Evolutionary conservation across 2,797 vertebrate genomes (phyloP).

Genomic region (Pangasius sanitwongsei): DNA sequence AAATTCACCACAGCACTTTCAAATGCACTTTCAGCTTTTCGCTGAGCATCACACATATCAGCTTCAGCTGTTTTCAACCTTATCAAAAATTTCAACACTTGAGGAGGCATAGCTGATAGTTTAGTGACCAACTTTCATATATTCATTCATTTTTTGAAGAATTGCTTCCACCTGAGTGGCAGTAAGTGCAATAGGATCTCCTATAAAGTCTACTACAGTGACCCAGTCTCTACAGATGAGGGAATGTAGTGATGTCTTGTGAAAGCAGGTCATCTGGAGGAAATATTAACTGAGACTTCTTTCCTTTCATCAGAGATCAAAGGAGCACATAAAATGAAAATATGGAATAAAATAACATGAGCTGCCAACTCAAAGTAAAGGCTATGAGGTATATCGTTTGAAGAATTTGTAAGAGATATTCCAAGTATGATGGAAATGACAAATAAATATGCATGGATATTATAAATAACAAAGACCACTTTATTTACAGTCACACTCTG

Average conservation of each 20-base stretch:
- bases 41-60: neutral
- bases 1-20: neutral
- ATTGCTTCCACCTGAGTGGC: neutral
- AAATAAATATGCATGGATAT: conserved; percentile 2
- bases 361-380: neutral
- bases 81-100: neutral
- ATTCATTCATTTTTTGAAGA: neutral
- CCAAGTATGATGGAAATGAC: neutral
- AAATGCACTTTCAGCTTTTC: neutral
- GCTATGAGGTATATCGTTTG: neutral
- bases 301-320: conserved; percentile 39
- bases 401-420: conserved; percentile 1
- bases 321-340: neutral
- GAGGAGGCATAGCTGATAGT: neutral
- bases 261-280: conserved; percentile 2
- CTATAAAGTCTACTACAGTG: neutral
- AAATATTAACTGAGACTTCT: neutral
- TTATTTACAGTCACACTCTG: neutral
- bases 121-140: neutral
- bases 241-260: neutral
- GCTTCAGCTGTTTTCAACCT: neutral
- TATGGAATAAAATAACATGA: conserved; percentile 6
- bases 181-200: neutral
- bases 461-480: neutral
- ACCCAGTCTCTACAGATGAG: neutral